Conservation (phyloP, 2,113 vertebrate species). For the Hystrix brachyura region DNA sequence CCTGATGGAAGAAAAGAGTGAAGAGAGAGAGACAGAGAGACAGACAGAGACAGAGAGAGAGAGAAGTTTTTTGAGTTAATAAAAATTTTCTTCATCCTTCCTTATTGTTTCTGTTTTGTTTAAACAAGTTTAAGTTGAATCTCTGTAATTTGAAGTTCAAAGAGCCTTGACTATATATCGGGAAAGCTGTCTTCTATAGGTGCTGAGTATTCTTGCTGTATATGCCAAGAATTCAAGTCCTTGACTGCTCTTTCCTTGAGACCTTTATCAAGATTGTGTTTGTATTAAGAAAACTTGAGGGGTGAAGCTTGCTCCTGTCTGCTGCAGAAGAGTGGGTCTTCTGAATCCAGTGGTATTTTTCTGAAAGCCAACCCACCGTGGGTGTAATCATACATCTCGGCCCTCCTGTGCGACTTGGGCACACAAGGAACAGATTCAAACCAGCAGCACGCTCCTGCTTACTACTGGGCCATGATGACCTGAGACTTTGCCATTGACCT, state of each 20-base stretch:
- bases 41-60: not conserved
- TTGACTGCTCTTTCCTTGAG: not conserved
- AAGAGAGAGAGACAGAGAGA: no score
- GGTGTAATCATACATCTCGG: not conserved
- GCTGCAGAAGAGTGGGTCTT: not conserved
- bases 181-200: not conserved
- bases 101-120: not conserved
- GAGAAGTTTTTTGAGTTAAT: not conserved
- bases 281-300: not conserved
- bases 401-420: no score
- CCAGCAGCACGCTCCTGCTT: not conserved
- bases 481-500: not conserved
- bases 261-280: constrained; percentile 14
- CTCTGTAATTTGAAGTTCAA: not conserved
- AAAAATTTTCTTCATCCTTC: not conserved
- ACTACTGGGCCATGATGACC: not conserved
- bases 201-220: not conserved
- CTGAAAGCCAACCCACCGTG: not conserved
- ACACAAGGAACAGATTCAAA: not conserved
- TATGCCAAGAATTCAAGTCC: not conserved
- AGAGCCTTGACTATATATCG: not conserved
- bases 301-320: not conserved
- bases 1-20: not conserved
- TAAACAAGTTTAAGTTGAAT: not conserved
- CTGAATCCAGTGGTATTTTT: not conserved